Evolutionary conservation across 1,140 invertebrate species (phyloP).

Genomic region (Micrasema longulum): DNA sequence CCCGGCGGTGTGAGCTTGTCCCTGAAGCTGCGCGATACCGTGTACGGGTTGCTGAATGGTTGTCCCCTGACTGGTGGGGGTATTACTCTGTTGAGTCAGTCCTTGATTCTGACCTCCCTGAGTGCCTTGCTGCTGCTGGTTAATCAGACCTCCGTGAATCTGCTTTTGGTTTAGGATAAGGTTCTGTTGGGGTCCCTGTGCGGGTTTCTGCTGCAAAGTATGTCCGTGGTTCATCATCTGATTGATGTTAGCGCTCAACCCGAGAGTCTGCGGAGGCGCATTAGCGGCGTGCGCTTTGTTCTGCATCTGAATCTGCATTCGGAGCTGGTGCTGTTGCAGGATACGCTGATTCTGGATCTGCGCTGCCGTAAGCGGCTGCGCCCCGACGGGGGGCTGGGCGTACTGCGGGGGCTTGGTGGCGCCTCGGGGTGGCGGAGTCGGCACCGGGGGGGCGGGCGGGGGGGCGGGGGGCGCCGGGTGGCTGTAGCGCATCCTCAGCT

Average conservation of each 20-base stretch:
- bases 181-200: conserved; percentile 57
- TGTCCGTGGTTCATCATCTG: conserved; percentile 57
- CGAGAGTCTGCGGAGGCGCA: conserved; percentile 35
- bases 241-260: conserved; percentile 49
- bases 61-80: conserved; percentile 22
- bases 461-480: conserved; percentile 76
- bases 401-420: conserved; percentile 5
- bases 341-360: conserved; percentile 66
- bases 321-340: conserved; percentile 63
- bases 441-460: conserved; percentile 54
- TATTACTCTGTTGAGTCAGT: conserved; percentile 15
- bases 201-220: conserved; percentile 63
- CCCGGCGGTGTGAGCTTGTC: conserved; percentile 56
- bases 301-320: conserved; percentile 56
- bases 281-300: conserved; percentile 55
- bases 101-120: conserved; percentile 36
- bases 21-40: conserved; percentile 58
- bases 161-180: conserved; percentile 46
- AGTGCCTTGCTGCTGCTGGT: conserved; percentile 48
- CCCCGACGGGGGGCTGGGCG: background rate
- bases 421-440: background rate
- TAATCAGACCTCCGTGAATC: conserved; percentile 9
- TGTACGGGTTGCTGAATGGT: conserved; percentile 49
- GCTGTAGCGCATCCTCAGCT: conserved; percentile 82
- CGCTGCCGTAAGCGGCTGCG: conserved; percentile 57